Conservation (phyloP, 1,140 invertebrate genomes). For the Liolophura sinensis region DNA sequence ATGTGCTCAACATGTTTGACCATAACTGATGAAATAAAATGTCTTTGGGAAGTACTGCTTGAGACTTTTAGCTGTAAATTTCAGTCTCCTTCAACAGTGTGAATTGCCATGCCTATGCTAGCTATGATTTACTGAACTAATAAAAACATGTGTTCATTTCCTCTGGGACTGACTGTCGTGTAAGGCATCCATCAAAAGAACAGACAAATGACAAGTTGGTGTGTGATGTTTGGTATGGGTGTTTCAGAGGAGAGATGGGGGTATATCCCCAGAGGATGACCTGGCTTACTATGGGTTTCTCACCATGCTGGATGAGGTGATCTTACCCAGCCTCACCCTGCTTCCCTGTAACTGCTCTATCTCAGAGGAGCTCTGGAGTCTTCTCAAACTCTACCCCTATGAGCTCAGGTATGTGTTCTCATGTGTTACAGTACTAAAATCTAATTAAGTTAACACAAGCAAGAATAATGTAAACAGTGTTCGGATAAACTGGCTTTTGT, state of each 20-base stretch:
- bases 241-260: conserved; percentile 32
- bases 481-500: neutral
- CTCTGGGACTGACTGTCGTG: too few species aligned
- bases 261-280: conserved; percentile 33
- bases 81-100: too few species aligned
- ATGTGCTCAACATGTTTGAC: conserved; percentile 1
- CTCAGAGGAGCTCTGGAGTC: conserved; percentile 93
- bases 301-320: conserved; percentile 81
- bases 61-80: too few species aligned
- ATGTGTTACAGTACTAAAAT: neutral
- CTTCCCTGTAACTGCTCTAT: conserved; percentile 94
- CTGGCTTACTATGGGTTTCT: conserved; percentile 69
- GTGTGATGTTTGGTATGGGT: neutral
- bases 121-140: too few species aligned
- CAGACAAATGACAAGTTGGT: too few species aligned
- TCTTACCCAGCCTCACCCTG: conserved; percentile 88
- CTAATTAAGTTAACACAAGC: too few species aligned
- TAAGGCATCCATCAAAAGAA: too few species aligned
- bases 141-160: too few species aligned
- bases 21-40: neutral
- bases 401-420: conserved; percentile 71
- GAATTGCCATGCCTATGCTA: too few species aligned
- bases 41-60: neutral
- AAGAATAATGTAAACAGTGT: neutral
- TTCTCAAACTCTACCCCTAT: conserved; percentile 91